These are phyloP conservation scores for Trididemnum nubilum DNA, from an alignment of 23 tunicate genomes.

Conservation along the genomic window DNA sequence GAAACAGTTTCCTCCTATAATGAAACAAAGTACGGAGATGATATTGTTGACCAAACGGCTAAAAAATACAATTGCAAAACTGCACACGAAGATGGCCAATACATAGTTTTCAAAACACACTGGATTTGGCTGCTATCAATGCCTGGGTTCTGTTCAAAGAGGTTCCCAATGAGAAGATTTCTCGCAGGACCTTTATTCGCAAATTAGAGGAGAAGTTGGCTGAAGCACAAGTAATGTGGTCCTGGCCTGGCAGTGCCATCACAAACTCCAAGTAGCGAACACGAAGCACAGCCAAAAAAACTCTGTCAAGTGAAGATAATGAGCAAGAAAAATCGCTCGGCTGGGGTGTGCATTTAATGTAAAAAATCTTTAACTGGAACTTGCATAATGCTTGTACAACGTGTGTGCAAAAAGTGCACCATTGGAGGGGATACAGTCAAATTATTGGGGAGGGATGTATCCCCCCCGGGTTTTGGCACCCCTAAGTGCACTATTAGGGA, in stretches of 20 bases:
- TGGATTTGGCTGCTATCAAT: constrained; percentile 22
- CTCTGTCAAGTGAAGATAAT: background rate
- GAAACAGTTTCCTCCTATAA: background rate
- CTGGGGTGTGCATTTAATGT: constrained; percentile 10
- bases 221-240: constrained; percentile 22
- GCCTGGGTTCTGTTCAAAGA: constrained; percentile 32
- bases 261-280: no score
- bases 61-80: constrained; percentile 4
- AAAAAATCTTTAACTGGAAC: constrained; percentile 14
- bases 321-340: constrained; percentile 19
- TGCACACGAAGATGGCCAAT: constrained; percentile 23
- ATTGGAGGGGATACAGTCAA: no score
- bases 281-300: constrained; percentile 15
- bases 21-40: background rate
- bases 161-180: constrained; percentile 23
- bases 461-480: no score
- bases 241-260: no score
- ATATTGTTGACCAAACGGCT: constrained; percentile 17
- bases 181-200: constrained; percentile 21
- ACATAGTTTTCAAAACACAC: constrained; percentile 10
- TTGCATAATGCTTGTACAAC: background rate
- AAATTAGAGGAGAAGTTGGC: constrained; percentile 5
- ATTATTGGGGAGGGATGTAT: no score
- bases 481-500: no score
- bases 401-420: constrained; percentile 20